A percentile compares a stretch with the other conserved stretches of the same genome.
phyloP scores from a whole-genome alignment of 1,140 invertebrate genomes.

The Drosophila persimilis region DNA sequence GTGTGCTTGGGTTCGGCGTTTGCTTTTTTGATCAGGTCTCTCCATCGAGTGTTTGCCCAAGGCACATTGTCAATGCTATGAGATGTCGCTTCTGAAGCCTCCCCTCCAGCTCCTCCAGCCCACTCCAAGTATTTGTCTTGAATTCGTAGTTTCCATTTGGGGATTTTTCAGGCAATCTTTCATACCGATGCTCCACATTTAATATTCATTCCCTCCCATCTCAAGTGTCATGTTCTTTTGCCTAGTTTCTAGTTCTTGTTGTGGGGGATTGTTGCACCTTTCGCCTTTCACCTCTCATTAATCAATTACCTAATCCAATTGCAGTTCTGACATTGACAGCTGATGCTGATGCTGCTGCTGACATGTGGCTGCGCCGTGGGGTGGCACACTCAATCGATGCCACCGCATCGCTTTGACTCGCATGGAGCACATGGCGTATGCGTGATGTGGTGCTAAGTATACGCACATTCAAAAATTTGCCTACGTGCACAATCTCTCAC shows the following conservation, averaged over 20 bases:
- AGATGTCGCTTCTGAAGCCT: conserved; percentile 10
- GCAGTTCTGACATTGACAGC: conserved; percentile 24
- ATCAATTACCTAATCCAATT: conserved; percentile 32
- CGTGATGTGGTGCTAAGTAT: conserved; percentile 30
- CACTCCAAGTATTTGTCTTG: background rate
- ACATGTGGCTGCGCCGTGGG: background rate
- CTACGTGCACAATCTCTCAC: background rate
- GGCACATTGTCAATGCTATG: conserved; percentile 49
- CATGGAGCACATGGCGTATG: conserved; percentile 29
- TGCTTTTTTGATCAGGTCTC: conserved; percentile 61
- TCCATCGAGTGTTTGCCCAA: conserved; percentile 62
- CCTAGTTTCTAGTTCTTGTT: conserved; percentile 1
- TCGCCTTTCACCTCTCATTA: conserved; percentile 1
- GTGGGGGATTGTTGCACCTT: too few relatives aligned
- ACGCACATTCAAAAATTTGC: conserved; percentile 2
- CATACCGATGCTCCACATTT: conserved; percentile 44
- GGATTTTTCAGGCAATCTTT: conserved; percentile 41
- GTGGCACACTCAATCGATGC: too few relatives aligned
- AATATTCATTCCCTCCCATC: conserved; percentile 26
- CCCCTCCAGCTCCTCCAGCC: background rate
- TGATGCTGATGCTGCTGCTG: background rate
- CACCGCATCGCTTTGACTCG: too few relatives aligned
- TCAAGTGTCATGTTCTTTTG: conserved; percentile 11
- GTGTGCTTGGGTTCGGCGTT: conserved; percentile 28
- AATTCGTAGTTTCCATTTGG: conserved; percentile 2